Conservation (phyloP, 2,888 invertebrate species). For the Eupeodes luniger region DNA sequence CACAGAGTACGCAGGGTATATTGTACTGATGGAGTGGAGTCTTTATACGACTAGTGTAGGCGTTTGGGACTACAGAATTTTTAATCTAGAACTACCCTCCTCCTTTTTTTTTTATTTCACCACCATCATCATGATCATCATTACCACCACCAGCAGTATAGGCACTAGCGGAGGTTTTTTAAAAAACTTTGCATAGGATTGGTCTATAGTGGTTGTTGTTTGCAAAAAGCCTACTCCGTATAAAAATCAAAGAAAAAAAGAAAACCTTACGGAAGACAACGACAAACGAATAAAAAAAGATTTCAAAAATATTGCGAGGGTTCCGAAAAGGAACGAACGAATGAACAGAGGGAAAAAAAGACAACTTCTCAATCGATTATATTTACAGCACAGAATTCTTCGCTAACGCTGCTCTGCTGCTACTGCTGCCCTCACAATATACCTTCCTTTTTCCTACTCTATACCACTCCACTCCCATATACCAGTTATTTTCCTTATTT, state of each 20-base stretch:
- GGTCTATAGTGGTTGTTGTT: slow-evolving; percentile 59
- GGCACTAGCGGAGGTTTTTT: slow-evolving; percentile 16
- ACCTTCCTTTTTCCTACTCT: neutral
- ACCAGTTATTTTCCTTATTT: slow-evolving; percentile 5
- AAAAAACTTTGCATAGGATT: slow-evolving; percentile 25
- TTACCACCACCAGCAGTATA: neutral
- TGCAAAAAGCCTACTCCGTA: slow-evolving; percentile 35
- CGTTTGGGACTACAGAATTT: slow-evolving; percentile 45
- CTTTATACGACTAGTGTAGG: slow-evolving; percentile 20
- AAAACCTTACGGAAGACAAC: slow-evolving; percentile 36
- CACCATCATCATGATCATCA: neutral
- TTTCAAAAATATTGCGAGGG: slow-evolving; percentile 52
- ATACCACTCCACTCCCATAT: no score
- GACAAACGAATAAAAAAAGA: slow-evolving; percentile 52
- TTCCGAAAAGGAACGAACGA: slow-evolving; percentile 23
- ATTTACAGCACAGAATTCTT: slow-evolving; percentile 35
- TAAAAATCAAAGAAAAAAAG: slow-evolving; percentile 25
- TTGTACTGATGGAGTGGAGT: slow-evolving; percentile 22
- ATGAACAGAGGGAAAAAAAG: slow-evolving; percentile 10
- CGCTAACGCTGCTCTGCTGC: no score
- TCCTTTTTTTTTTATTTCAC: slow-evolving; percentile 6
- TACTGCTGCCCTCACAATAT: slow-evolving; percentile 29
- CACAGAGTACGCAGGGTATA: slow-evolving; percentile 25
- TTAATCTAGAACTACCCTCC: slow-evolving; percentile 28
- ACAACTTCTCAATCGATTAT: slow-evolving; percentile 71